Percentiles rank a stretch among this genome's conserved stretches.
Evolutionary conservation across 2,797 vertebrate genomes (phyloP).

Genomic region (Lepilemur ruficaudatus): DNA sequence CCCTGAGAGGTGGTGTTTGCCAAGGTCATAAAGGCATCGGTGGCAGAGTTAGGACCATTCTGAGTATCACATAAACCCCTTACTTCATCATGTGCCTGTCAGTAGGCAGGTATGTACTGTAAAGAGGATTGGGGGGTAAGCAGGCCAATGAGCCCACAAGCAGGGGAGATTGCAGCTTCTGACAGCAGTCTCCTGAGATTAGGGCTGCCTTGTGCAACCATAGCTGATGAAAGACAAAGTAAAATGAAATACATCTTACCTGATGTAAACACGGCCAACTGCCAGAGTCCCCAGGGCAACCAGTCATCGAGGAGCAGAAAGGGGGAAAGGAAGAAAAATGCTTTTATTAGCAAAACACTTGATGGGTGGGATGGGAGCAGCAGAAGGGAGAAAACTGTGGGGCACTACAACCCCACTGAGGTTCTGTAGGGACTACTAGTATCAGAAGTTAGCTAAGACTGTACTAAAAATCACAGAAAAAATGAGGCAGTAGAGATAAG

Average conservation of each 20-base stretch:
- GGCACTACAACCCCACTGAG: neutral
- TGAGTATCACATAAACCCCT: neutral
- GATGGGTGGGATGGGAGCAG: neutral
- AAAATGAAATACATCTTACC: conserved; percentile 87
- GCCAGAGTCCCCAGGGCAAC: conserved; percentile 77
- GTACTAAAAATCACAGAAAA: neutral
- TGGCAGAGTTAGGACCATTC: neutral
- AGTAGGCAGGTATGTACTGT: neutral
- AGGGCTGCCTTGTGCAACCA: conserved; percentile 75
- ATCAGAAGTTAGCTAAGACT: neutral
- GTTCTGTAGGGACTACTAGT: neutral
- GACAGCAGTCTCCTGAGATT: conserved; percentile 73
- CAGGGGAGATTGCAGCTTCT: conserved; percentile 69
- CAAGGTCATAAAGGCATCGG: neutral
- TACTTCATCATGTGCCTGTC: neutral
- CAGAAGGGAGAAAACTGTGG: neutral
- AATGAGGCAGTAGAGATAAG: neutral
- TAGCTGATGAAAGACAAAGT: conserved; percentile 85
- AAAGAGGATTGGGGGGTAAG: conserved; percentile 24
- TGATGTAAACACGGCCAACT: conserved; percentile 99
- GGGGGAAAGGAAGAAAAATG: conserved; percentile 58
- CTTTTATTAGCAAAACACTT: conserved; percentile 47
- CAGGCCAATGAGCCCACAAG: conserved; percentile 26
- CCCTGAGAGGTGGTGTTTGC: neutral
- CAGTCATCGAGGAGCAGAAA: conserved; percentile 66